Evolutionary conservation across 2,888 invertebrate genomes (phyloP).

Genomic region (Lithophane semibrunnea): DNA sequence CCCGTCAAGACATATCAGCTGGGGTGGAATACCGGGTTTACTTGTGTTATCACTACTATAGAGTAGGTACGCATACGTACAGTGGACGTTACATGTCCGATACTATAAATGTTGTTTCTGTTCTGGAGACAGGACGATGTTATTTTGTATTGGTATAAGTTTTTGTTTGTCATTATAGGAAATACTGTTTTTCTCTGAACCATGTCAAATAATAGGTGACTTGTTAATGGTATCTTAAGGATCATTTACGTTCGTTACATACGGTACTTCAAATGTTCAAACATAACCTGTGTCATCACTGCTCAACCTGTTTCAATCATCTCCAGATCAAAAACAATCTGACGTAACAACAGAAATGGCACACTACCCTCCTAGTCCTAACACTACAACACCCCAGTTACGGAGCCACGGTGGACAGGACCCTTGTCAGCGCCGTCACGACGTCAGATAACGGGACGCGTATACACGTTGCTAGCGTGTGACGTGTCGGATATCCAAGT

Average conservation of each 20-base stretch:
- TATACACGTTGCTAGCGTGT: conserved; percentile 12
- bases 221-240: background rate
- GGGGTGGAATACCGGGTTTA: too few species aligned
- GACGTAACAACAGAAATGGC: background rate
- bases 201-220: background rate
- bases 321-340: background rate
- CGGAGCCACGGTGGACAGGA: conserved; percentile 1
- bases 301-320: background rate
- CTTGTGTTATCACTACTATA: background rate
- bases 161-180: background rate
- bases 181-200: background rate
- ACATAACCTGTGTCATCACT: background rate
- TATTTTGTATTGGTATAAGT: background rate
- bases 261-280: background rate
- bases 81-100: background rate
- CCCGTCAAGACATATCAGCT: background rate
- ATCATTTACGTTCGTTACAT: background rate
- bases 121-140: background rate
- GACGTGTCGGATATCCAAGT: conserved; percentile 32
- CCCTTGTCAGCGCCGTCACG: conserved; percentile 36
- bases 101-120: background rate
- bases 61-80: background rate
- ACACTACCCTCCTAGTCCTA: background rate
- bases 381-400: conserved; percentile 21
- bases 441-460: conserved; percentile 20